Evolutionary conservation across 2,113 vertebrate species (phyloP), one percentile per base, ranked within the genome.

Genomic region (Phainopepla nitens): DNA sequence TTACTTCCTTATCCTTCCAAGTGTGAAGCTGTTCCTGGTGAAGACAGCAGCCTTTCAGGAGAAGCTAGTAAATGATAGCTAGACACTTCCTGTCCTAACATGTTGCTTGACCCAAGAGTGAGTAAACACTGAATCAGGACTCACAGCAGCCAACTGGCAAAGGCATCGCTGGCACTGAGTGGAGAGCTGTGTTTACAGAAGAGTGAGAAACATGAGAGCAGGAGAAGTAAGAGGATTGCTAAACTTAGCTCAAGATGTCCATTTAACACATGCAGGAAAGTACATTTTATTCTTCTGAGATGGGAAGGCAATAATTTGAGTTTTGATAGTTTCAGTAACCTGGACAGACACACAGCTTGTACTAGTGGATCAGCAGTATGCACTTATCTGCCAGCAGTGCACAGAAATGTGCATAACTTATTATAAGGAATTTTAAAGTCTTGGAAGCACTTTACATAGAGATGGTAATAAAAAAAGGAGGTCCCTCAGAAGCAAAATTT

Each of bases 81-180:
- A 73, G 83, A 82, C 53, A 5, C 78, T 97, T 96, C 96, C 96
- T 97, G 96, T 94, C 86, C 92, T 96, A 87, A 95, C 96, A 89
- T 82, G 91, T 95, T 96, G 53, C 86, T 94, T 97, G 92, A 94
- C 95, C 85, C 80, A 95, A 66, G 72, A 94, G 75, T 82, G 76
- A 96, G 90, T 96, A 96, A 97, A 96, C 91, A 95, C 56, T 96
- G 93, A 95, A 96, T 95, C 85, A 94, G 89, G 62, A 86, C 81
- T 96, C 51, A 62, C 61, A 97, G 96, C 93, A 97, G 88, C 96
- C 88, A 93, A 89, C 54, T 96, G 97, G 97, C 93, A 96, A 87
- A 91, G 56, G 41, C 78, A 41, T 84, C 0, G 1, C 91, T 98
- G 97, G 92, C 97, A 86, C 49, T 4, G 18, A 13, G 62, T 1